Evolutionary conservation across 1,140 invertebrate genomes (phyloP), one percentile per base, ranked within the genome.

Genomic region (Lordiphosa mommai): DNA sequence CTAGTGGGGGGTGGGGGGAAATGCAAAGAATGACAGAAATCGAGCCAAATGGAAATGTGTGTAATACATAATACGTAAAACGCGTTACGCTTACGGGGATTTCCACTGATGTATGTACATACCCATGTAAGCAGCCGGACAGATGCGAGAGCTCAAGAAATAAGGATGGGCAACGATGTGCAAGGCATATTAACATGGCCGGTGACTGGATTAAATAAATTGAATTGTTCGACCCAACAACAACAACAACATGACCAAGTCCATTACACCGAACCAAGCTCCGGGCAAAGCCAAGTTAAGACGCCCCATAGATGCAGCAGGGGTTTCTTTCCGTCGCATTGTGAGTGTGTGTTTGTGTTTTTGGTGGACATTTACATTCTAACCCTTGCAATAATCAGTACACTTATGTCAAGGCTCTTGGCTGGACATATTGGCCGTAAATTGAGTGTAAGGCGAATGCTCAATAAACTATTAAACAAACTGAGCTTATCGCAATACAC

Each of bases 131-230:
- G 3, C 20, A 23, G 20, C 20, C 20, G 20, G 20, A 23, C 20
- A 23, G 4, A 23, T 23, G 20, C 20, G 20, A 23, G 20, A 23
- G 20, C 20, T 23, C 20, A 23, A 23, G 3, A 23, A 23, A 1
- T 2, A 23, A 1, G 20, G 4, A 0, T 23, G 20, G 5, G 6
- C 20, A 20, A 27, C 16, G 20, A 43, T 43, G 36, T 38, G 49
- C 47, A 52, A 52, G 55, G 52, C 64, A 72, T 61, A 79, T 79
- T 79, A 61, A 66, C 74, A 77, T 79, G 74, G 20, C 46, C 51
- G 51, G 8, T 72, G 51, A 59, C 47, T 58, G 67, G 67, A 76
- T 76, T 76, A 82, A 84, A 82, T 63, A 84, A 84, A 82, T 82
- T 82, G 76, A 82, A 82, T 82, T 82, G 61, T 82, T 82, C 59